Evolutionary conservation across 2,113 vertebrate species (phyloP).

Genomic region (Elephas maximus): DNA sequence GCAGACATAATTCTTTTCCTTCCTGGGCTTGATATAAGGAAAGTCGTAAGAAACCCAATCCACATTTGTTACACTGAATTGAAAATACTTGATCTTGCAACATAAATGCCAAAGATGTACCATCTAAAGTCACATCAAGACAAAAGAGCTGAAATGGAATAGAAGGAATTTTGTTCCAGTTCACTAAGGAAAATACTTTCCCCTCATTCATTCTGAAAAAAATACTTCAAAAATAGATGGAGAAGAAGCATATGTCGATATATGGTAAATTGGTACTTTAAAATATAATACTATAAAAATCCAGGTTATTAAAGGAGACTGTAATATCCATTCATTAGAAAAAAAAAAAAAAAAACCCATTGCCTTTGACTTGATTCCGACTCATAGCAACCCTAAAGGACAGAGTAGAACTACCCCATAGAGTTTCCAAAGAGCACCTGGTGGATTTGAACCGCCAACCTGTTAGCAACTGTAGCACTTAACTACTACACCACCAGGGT

Average conservation of each 20-base stretch:
- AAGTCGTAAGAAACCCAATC: conserved; percentile 50
- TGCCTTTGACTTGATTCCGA: too few relatives aligned
- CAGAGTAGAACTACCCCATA: too few relatives aligned
- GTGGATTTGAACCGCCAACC: too few relatives aligned
- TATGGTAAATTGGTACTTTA: not conserved
- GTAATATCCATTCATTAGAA: not conserved
- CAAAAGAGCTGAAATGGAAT: not conserved
- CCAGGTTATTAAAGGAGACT: not conserved
- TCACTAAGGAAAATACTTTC: not conserved
- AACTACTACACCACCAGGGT: too few relatives aligned
- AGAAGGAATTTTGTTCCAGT: not conserved
- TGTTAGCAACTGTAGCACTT: too few relatives aligned
- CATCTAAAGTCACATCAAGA: not conserved
- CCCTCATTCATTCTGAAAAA: not conserved
- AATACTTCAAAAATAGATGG: not conserved
- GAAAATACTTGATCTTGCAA: conserved; percentile 65
- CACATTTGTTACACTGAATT: conserved; percentile 46
- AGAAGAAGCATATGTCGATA: rapidly evolving
- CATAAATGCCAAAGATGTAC: not conserved
- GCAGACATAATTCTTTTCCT: conserved; percentile 65
- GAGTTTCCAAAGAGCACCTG: too few relatives aligned
- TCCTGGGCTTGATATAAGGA: not conserved
- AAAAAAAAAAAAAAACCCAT: too few relatives aligned
- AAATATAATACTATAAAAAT: not conserved
- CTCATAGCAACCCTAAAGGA: too few relatives aligned